Evolutionary conservation across 2,797 vertebrate species (phyloP).

Genomic region (Lacerta viridis): DNA sequence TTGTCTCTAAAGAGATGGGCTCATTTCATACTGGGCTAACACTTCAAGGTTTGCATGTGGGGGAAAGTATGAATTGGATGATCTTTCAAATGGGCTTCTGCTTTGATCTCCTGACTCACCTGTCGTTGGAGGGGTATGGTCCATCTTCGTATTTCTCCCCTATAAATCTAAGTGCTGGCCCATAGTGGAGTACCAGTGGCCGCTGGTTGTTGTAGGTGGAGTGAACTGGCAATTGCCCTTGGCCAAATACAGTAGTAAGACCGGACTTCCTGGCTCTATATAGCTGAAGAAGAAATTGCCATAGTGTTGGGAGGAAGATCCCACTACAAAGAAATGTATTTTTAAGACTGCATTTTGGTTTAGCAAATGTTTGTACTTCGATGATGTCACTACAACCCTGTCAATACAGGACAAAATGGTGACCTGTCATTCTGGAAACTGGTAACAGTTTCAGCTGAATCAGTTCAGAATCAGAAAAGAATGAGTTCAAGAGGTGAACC

Average conservation of each 20-base stretch:
- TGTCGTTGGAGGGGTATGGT: too few species aligned
- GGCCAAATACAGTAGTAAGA: neutral
- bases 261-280: neutral
- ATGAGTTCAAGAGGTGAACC: constrained; percentile 38
- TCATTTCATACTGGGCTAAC: too few species aligned
- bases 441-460: constrained; percentile 31
- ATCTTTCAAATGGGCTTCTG: too few species aligned
- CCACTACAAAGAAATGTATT: neutral
- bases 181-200: neutral
- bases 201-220: neutral
- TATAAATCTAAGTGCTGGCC: too few species aligned
- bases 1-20: too few species aligned
- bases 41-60: too few species aligned
- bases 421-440: neutral
- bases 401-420: neutral
- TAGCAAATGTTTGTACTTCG: neutral
- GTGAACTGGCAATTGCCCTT: too few species aligned
- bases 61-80: too few species aligned
- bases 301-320: neutral
- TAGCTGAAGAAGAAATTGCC: neutral
- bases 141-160: too few species aligned
- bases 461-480: constrained; percentile 7
- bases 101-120: too few species aligned
- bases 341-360: constrained; percentile 16
- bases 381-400: neutral